phyloP scores from a whole-genome alignment of 2,113 vertebrate genomes.

The Tragelaphus scriptus region DNA sequence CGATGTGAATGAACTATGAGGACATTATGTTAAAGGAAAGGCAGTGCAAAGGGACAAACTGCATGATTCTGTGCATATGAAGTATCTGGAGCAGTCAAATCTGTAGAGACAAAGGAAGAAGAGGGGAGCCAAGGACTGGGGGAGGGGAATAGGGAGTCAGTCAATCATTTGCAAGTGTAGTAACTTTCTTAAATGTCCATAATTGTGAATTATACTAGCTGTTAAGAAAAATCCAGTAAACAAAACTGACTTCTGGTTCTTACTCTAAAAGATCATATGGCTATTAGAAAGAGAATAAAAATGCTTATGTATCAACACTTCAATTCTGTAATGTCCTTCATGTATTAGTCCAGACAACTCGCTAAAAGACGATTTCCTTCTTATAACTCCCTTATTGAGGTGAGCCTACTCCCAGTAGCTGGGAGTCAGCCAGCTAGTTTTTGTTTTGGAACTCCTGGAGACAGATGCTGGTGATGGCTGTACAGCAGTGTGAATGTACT shows the following conservation, averaged over 20 bases:
- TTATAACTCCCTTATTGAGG: background rate
- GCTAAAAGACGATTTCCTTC: background rate
- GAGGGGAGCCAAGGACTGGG: background rate
- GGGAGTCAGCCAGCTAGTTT: background rate
- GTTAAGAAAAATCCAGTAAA: conserved; percentile 42
- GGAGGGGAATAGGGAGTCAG: background rate
- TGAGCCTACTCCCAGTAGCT: background rate
- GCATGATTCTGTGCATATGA: background rate
- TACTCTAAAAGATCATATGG: background rate
- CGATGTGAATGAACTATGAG: background rate
- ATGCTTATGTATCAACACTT: conserved; percentile 9
- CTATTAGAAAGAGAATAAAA: conserved; percentile 34
- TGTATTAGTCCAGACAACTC: background rate
- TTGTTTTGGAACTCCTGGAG: background rate
- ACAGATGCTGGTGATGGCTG: background rate
- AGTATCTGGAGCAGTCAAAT: background rate
- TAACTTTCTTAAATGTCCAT: conserved; percentile 49
- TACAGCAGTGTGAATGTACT: background rate
- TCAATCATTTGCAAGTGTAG: conserved; percentile 57
- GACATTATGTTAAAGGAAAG: background rate
- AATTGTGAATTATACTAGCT: conserved; percentile 47
- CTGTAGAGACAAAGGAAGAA: background rate
- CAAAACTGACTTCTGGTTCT: background rate
- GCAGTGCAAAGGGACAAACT: background rate
- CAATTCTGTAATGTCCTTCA: background rate